These are phyloP conservation scores for Drosophila quinaria DNA, from an alignment of 2,888 invertebrate genomes.

Conservation along the genomic window DNA sequence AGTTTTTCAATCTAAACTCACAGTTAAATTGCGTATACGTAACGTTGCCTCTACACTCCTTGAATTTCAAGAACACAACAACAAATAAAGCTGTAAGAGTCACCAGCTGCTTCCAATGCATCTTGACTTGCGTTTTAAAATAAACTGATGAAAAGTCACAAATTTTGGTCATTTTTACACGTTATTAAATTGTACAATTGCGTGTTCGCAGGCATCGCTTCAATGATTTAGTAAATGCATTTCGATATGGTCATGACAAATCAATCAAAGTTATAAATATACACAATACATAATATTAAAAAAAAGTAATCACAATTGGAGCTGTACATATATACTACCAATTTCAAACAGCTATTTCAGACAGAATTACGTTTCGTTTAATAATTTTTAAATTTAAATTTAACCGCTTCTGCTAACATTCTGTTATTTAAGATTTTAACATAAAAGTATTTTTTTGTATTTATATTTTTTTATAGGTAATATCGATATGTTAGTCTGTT, in stretches of 20 bases:
- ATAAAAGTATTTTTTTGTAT: background rate
- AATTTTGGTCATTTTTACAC: conserved; percentile 26
- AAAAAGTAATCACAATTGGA: background rate
- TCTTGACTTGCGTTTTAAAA: conserved; percentile 37
- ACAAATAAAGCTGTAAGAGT: background rate
- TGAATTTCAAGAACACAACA: conserved; percentile 11
- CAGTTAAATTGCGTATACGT: conserved; percentile 54
- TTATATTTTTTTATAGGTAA: background rate
- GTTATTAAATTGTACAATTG: conserved; percentile 36
- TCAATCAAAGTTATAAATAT: conserved; percentile 44
- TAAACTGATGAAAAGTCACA: conserved; percentile 39
- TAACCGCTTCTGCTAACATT: background rate
- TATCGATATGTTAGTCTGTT: background rate
- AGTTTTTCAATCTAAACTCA: conserved; percentile 36
- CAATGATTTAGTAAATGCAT: conserved; percentile 52
- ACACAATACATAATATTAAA: background rate
- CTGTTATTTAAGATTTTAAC: background rate
- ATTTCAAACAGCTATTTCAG: background rate
- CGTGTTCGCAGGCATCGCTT: conserved; percentile 56
- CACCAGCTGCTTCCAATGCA: conserved; percentile 24
- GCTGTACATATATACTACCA: background rate
- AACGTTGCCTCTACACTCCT: conserved; percentile 5
- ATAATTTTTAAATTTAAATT: conserved; percentile 2
- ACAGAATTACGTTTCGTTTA: background rate
- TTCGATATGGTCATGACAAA: conserved; percentile 45